Conservation (phyloP, 2,888 invertebrate species). For the Pseudanteris insignis region DNA sequence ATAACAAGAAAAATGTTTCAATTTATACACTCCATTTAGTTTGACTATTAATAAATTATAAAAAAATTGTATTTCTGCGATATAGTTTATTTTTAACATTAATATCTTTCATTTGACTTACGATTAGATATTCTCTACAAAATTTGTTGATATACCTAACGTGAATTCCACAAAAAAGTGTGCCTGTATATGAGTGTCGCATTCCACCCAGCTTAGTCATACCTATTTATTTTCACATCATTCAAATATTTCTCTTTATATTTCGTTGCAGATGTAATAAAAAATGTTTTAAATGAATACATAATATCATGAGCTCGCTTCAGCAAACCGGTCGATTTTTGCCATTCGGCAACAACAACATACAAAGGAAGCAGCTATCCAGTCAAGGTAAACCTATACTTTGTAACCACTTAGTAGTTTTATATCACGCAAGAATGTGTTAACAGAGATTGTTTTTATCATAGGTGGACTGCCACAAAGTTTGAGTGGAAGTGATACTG, state of each 20-base stretch:
- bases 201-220: conserved; percentile 37
- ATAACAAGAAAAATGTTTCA: too few species aligned
- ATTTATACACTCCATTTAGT: too few species aligned
- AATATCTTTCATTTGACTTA: neutral
- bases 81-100: conserved; percentile 8
- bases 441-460: conserved; percentile 31
- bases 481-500: conserved; percentile 87
- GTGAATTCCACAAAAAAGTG: conserved; percentile 11
- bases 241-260: conserved; percentile 27
- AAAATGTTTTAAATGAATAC: conserved; percentile 53
- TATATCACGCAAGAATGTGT: conserved; percentile 36
- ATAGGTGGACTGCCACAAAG: conserved; percentile 76
- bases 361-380: conserved; percentile 71
- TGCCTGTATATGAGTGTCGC: conserved; percentile 24
- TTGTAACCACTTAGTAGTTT: conserved; percentile 9
- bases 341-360: conserved; percentile 71
- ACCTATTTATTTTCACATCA: conserved; percentile 39
- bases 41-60: too few species aligned
- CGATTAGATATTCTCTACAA: conserved; percentile 8
- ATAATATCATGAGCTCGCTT: conserved; percentile 71
- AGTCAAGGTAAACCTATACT: conserved; percentile 59
- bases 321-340: conserved; percentile 72
- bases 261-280: conserved; percentile 66
- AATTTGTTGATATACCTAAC: conserved; percentile 2
- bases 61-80: too few species aligned